Percentiles rank a stretch among this genome's conserved stretches.
Conservation (phyloP, 2,888 invertebrate species). For the Cancer borealis region DNA sequence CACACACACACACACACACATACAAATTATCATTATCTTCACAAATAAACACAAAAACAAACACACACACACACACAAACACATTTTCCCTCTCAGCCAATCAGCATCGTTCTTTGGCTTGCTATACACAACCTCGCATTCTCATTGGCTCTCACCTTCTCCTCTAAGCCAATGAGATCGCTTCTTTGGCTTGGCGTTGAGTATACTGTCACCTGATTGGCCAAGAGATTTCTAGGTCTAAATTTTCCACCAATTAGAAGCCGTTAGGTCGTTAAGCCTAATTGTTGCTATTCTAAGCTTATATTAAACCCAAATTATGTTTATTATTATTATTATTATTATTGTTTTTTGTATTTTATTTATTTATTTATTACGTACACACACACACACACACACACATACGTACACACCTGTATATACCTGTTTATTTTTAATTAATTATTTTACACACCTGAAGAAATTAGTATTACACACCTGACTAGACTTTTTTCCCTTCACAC, state of each 20-base stretch:
- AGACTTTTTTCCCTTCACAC: too few species aligned
- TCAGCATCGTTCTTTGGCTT: not conserved
- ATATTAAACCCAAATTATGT: not conserved
- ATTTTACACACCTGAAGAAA: too few species aligned
- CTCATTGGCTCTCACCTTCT: not conserved
- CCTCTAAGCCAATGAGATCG: not conserved
- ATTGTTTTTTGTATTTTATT: not conserved
- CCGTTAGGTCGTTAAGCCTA: not conserved
- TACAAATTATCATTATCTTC: too few species aligned
- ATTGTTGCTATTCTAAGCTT: too few species aligned
- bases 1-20: not conserved
- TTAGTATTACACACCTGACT: too few species aligned
- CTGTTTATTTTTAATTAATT: too few species aligned
- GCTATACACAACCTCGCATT: not conserved
- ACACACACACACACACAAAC: too few species aligned
- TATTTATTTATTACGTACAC: not conserved
- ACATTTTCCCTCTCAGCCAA: not conserved
- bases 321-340: too few species aligned
- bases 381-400: not conserved
- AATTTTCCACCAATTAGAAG: not conserved
- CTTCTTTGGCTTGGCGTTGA: conserved; percentile 1
- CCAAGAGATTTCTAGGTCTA: not conserved
- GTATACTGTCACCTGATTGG: not conserved
- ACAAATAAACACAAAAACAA: too few species aligned
- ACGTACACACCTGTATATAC: not conserved